These are phyloP conservation scores for Conus betulinus DNA, from an alignment of 1,140 invertebrate genomes.

Conservation along the genomic window DNA sequence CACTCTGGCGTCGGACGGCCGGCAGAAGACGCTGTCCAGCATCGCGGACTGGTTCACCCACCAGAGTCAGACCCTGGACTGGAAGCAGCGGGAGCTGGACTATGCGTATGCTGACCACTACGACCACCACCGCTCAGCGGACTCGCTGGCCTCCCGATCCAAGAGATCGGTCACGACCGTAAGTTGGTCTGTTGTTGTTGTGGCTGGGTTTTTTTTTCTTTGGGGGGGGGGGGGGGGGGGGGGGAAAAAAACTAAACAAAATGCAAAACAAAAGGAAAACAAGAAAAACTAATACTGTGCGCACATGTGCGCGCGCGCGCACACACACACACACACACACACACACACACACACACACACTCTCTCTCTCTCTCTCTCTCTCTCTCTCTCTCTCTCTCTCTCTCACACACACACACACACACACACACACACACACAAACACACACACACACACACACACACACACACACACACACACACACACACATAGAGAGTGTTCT, in stretches of 20 bases:
- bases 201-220: neutral
- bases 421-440: too few relatives aligned
- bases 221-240: neutral
- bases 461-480: too few relatives aligned
- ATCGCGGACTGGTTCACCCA: constrained; percentile 33
- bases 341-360: neutral
- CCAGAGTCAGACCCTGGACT: constrained; percentile 34
- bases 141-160: neutral
- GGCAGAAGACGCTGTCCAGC: constrained; percentile 26
- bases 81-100: constrained; percentile 34
- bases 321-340: neutral
- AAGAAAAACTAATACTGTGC: too few relatives aligned
- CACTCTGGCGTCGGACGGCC: neutral
- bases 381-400: neutral
- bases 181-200: neutral
- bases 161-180: neutral
- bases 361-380: neutral
- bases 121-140: neutral
- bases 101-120: constrained; percentile 31
- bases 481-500: too few relatives aligned
- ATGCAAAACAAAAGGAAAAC: too few relatives aligned
- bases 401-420: neutral
- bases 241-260: too few relatives aligned
- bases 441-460: too few relatives aligned
- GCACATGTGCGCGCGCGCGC: neutral